Conservation (phyloP, 2,888 invertebrate species). For the Morpho deidamia region DNA sequence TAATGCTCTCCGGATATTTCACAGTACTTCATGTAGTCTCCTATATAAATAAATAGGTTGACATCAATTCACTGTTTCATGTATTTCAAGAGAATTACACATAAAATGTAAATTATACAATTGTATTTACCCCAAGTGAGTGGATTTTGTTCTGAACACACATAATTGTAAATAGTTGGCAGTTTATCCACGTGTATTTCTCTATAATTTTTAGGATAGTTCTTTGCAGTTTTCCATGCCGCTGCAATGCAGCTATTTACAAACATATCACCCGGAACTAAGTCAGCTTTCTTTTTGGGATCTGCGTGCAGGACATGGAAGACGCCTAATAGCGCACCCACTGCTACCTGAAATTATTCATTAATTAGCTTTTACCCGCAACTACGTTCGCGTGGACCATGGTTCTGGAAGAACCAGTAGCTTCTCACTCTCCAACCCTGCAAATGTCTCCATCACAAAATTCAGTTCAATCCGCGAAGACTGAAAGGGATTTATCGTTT, state of each 20-base stretch:
- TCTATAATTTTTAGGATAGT: conserved; percentile 53
- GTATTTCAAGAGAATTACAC: too few species aligned
- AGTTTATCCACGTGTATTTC: conserved; percentile 49
- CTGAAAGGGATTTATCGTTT: too few species aligned
- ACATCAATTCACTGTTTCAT: too few species aligned
- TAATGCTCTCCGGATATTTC: conserved; percentile 73
- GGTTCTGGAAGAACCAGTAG: too few species aligned
- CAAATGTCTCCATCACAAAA: too few species aligned
- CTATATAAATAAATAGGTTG: conserved; percentile 33
- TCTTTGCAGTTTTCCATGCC: conserved; percentile 79
- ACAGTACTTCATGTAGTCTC: conserved; percentile 74
- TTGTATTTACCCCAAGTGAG: conserved; percentile 81
- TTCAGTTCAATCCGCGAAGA: too few species aligned
- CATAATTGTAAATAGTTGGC: conserved; percentile 87
- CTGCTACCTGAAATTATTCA: conserved; percentile 58
- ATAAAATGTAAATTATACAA: too few species aligned
- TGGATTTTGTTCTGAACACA: conserved; percentile 88
- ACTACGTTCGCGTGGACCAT: too few species aligned
- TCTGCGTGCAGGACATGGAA: conserved; percentile 84
- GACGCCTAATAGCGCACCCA: conserved; percentile 83
- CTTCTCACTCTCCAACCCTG: too few species aligned
- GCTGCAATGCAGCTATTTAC: conserved; percentile 85
- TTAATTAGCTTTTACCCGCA: too few species aligned
- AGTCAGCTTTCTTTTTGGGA: conserved; percentile 80
- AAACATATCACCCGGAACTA: conserved; percentile 89